phyloP scores from a whole-genome alignment of 2,797 vertebrate species.

The Sebastes oblongus region DNA sequence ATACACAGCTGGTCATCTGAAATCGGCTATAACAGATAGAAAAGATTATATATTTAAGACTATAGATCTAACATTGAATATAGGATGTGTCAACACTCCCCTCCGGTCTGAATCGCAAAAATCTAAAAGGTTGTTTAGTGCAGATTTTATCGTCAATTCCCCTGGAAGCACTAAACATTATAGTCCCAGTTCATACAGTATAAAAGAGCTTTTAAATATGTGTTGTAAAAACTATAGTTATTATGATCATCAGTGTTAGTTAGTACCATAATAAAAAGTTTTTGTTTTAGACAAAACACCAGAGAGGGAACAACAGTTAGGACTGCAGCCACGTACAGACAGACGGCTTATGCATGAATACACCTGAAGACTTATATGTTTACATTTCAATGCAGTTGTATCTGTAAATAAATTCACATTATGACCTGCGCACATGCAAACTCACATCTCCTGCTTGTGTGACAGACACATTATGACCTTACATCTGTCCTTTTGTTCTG shows the following conservation, averaged over 20 bases:
- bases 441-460: background rate
- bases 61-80: background rate
- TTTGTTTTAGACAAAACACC: background rate
- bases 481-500: conserved; percentile 34
- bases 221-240: background rate
- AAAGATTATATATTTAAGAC: background rate
- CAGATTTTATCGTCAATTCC: background rate
- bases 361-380: background rate
- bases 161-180: background rate
- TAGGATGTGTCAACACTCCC: background rate
- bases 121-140: background rate
- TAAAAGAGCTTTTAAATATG: background rate
- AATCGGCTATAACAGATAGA: background rate
- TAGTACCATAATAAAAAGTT: background rate
- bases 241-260: background rate
- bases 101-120: background rate
- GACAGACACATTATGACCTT: conserved; percentile 23
- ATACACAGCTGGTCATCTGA: background rate
- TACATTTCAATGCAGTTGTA: background rate
- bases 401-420: background rate
- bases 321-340: background rate
- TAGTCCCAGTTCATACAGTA: background rate
- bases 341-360: background rate
- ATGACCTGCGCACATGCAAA: background rate
- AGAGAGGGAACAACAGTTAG: background rate